A percentile compares a stretch with the other conserved stretches of the same genome.
These are phyloP conservation scores for Tapirus terrestris DNA, from an alignment of 2,113 vertebrate genomes.

Conservation along the genomic window DNA sequence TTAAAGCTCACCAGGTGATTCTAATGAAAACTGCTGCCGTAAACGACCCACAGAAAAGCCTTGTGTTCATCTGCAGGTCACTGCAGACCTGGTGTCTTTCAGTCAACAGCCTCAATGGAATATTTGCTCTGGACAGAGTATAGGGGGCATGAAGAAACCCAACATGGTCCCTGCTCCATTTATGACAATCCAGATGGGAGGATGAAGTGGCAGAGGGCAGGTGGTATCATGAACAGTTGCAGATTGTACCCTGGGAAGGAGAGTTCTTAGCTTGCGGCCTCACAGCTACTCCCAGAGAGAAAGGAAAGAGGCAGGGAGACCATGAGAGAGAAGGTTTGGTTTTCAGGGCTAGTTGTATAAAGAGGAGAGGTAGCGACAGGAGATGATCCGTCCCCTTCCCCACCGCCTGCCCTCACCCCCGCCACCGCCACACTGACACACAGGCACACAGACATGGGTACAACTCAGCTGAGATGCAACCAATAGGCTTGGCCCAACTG, in stretches of 20 bases:
- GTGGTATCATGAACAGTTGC: not conserved
- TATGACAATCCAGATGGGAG: not conserved
- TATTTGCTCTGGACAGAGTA: not conserved
- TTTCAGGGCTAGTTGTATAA: not conserved
- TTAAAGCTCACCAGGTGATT: not conserved
- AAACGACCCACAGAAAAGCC: not conserved
- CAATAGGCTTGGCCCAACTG: not conserved
- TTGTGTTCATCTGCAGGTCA: not conserved
- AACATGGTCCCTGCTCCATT: not conserved
- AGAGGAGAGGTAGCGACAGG: not conserved
- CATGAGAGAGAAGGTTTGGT: not conserved
- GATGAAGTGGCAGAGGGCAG: too few species aligned
- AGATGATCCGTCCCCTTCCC: not conserved
- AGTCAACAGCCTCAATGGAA: not conserved
- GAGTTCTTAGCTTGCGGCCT: not conserved
- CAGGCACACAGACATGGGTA: not conserved
- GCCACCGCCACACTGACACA: not conserved
- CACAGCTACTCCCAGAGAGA: not conserved
- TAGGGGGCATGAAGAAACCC: not conserved
- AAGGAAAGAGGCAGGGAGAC: not conserved
- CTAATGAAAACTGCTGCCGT: not conserved
- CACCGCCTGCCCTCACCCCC: not conserved
- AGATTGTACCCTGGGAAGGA: not conserved
- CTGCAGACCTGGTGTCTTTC: not conserved
- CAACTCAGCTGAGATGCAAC: accelerated